Conservation (phyloP, 2,888 invertebrate genomes). For the Meiosimyza platycephala region DNA sequence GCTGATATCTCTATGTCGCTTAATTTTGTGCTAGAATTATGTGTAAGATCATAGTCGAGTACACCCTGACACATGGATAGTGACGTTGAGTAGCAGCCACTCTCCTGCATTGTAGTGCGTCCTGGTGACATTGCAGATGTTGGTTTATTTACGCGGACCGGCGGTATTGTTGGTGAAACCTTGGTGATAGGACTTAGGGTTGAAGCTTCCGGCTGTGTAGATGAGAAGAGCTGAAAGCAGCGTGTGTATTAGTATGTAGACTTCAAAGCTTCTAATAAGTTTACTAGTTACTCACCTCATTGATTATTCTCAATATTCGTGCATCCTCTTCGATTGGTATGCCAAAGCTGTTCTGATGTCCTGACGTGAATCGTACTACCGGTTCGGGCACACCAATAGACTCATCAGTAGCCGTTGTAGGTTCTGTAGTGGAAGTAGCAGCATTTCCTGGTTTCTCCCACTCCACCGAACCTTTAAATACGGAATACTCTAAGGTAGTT, state of each 20-base stretch:
- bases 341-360: constrained; percentile 74
- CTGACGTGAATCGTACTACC: constrained; percentile 70
- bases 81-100: constrained; percentile 64
- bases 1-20: constrained; percentile 67
- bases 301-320: constrained; percentile 64
- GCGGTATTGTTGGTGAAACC: constrained; percentile 76
- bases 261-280: constrained; percentile 34
- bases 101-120: constrained; percentile 49
- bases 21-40: constrained; percentile 57
- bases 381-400: constrained; percentile 52
- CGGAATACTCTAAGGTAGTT: constrained; percentile 41
- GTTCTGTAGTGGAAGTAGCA: constrained; percentile 25
- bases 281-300: constrained; percentile 54
- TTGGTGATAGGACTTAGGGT: constrained; percentile 44
- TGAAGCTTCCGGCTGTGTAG: constrained; percentile 35
- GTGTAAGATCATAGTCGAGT: constrained; percentile 76
- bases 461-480: constrained; percentile 40
- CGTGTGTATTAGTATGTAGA: not conserved
- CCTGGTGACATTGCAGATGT: constrained; percentile 52
- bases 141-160: constrained; percentile 59
- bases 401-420: constrained; percentile 42
- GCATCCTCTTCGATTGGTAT: constrained; percentile 74
- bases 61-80: constrained; percentile 72
- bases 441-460: constrained; percentile 30
- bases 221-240: constrained; percentile 41